A percentile compares a stretch with the other conserved stretches of the same genome.
Conservation (phyloP, 2,113 vertebrate species). For the Pogonocichla stellata region DNA sequence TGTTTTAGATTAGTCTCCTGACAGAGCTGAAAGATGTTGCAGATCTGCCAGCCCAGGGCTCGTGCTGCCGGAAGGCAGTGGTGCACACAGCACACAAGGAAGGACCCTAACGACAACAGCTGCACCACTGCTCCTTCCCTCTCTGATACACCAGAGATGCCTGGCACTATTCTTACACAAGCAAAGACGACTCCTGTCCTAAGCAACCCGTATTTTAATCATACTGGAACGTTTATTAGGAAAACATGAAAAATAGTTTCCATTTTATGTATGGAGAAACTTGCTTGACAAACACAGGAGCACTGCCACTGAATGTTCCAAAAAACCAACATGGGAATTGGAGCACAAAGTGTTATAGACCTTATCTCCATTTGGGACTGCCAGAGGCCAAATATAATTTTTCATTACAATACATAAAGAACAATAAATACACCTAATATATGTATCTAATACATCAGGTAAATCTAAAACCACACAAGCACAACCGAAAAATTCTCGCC, state of each 20-base stretch:
- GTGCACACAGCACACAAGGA: background rate
- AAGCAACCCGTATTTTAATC: background rate
- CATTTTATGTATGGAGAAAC: background rate
- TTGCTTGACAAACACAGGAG: background rate
- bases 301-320: background rate
- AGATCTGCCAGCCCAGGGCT: background rate
- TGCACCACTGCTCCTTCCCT: background rate
- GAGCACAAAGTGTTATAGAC: background rate
- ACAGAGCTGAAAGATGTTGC: background rate
- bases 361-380: background rate
- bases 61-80: fast-evolving
- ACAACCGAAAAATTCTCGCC: background rate
- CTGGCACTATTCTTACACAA: fast-evolving
- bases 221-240: background rate
- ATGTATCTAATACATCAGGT: background rate
- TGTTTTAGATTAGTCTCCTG: background rate
- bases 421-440: background rate
- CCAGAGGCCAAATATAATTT: background rate
- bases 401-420: background rate
- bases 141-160: background rate
- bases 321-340: background rate
- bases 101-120: fast-evolving
- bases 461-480: background rate
- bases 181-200: background rate
- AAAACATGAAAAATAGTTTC: background rate